Percentiles rank a stretch among this genome's conserved stretches.
phyloP scores from a whole-genome alignment of 2,113 vertebrate genomes.

The Pogonocichla stellata region DNA sequence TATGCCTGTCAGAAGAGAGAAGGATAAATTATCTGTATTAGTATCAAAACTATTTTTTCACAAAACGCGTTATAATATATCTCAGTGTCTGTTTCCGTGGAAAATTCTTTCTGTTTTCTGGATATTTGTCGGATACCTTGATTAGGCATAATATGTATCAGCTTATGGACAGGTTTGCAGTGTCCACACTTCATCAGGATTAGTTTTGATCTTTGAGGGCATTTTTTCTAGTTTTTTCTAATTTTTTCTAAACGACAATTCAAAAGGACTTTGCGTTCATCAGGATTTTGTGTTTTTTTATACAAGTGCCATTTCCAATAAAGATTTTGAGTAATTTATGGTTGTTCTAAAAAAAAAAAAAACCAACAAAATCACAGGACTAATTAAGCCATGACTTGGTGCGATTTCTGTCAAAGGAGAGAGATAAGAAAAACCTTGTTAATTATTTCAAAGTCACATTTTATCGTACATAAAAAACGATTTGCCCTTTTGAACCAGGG shows the following conservation, averaged over 20 bases:
- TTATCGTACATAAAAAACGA: slow-evolving; percentile 19
- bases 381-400: slow-evolving; percentile 37
- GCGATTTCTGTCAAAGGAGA: slow-evolving; percentile 31
- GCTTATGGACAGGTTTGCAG: background rate
- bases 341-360: background rate
- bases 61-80: background rate
- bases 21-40: background rate
- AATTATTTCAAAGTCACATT: slow-evolving; percentile 59
- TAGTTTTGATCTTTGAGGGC: background rate
- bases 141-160: background rate
- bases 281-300: background rate
- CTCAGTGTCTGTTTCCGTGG: background rate
- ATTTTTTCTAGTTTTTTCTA: background rate
- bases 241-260: background rate
- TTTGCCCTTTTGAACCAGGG: slow-evolving; percentile 71
- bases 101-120: background rate
- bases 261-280: background rate
- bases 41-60: background rate
- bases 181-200: background rate
- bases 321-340: background rate
- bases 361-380: background rate
- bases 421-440: slow-evolving; percentile 40
- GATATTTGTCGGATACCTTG: background rate
- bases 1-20: background rate
- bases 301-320: background rate